A percentile compares a stretch with the other conserved stretches of the same genome.
Conservation (phyloP, 2,888 invertebrate species). For the Andricus quercusramuli region DNA sequence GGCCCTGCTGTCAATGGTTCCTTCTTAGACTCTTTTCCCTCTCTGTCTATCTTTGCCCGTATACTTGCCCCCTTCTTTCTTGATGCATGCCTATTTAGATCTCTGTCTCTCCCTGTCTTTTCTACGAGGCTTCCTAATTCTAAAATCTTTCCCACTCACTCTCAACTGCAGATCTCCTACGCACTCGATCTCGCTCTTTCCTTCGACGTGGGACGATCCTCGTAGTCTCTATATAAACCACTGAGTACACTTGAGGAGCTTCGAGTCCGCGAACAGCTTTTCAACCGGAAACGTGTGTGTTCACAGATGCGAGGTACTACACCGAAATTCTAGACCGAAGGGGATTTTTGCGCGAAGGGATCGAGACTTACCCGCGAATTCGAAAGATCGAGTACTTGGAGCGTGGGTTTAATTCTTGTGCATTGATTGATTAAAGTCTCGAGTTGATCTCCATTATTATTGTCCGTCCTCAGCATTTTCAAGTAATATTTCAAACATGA, state of each 20-base stretch:
- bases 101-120: constrained; percentile 17
- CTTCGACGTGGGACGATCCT: constrained; percentile 71
- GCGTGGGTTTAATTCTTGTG: constrained; percentile 4
- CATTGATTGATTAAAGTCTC: background rate
- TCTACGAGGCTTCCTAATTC: constrained; percentile 33
- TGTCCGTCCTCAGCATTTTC: background rate
- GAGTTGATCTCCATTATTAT: background rate
- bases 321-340: background rate
- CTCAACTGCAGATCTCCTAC: constrained; percentile 44
- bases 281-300: constrained; percentile 49
- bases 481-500: constrained; percentile 9
- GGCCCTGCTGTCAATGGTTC: constrained; percentile 16
- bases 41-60: constrained; percentile 24
- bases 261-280: constrained; percentile 59
- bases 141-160: constrained; percentile 15
- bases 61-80: constrained; percentile 39
- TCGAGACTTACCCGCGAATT: constrained; percentile 11
- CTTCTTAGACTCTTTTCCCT: constrained; percentile 19
- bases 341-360: constrained; percentile 20
- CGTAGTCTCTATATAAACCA: constrained; percentile 73
- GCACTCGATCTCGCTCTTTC: constrained; percentile 48
- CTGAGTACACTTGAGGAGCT: constrained; percentile 61
- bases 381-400: constrained; percentile 8
- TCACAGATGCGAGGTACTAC: constrained; percentile 17
- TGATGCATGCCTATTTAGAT: constrained; percentile 39